A percentile compares a stretch with the other conserved stretches of the same genome.
phyloP scores from a whole-genome alignment of 2,113 vertebrate species.

The Pachyramphus minor region DNA sequence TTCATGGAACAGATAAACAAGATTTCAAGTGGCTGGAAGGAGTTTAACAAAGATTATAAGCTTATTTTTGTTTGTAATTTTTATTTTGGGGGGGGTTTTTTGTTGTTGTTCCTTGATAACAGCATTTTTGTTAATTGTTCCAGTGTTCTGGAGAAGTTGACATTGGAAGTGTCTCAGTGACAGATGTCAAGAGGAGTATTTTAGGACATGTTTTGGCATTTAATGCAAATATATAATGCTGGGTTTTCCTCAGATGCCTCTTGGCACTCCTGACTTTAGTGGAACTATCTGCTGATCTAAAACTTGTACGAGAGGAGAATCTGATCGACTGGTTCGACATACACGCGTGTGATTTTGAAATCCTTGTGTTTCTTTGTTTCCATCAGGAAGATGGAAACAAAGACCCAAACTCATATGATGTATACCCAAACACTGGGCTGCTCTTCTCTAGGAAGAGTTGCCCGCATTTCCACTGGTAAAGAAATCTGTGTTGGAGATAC shows the following conservation, averaged over 20 bases:
- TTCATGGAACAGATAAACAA: slow-evolving; percentile 23
- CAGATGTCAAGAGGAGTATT: neutral
- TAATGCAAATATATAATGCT: neutral
- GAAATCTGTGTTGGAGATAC: neutral
- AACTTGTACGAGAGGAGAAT: neutral
- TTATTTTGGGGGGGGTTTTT: neutral
- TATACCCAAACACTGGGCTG: neutral
- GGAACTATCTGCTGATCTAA: slow-evolving; percentile 4
- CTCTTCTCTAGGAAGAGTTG: neutral
- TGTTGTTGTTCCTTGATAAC: neutral
- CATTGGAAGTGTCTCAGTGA: neutral
- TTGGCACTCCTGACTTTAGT: slow-evolving; percentile 16
- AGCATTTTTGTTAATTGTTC: neutral
- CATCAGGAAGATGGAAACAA: neutral
- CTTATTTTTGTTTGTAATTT: slow-evolving; percentile 30
- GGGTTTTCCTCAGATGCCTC: neutral
- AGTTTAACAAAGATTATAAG: slow-evolving; percentile 26
- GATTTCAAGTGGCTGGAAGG: slow-evolving; percentile 10
- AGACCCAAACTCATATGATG: neutral
- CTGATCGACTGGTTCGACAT: neutral
- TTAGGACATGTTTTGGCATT: neutral
- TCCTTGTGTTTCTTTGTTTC: neutral
- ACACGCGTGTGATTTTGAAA: neutral
- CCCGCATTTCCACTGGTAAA: neutral
- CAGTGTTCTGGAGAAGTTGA: neutral